phyloP scores from a whole-genome alignment of 2,113 vertebrate genomes.

The Dipodomys ordii region DNA sequence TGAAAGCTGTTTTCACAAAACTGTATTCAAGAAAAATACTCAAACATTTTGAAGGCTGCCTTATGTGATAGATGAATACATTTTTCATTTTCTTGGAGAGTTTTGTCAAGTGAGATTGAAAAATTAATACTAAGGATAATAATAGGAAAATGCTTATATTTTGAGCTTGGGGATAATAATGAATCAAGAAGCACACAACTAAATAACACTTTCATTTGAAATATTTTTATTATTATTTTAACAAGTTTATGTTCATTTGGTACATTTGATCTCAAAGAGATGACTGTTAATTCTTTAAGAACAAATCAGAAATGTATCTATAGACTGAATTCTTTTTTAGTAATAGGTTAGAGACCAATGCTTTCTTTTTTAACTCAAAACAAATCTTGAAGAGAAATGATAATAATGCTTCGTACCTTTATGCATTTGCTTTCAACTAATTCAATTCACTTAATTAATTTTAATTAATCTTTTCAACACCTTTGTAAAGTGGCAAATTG shows the following conservation, averaged over 20 bases:
- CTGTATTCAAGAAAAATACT: slow-evolving; percentile 15
- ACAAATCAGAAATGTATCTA: background rate
- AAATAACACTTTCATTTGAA: background rate
- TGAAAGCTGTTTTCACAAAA: slow-evolving; percentile 74
- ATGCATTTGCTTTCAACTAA: slow-evolving; percentile 55
- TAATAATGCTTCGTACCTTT: slow-evolving; percentile 28
- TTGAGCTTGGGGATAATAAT: background rate
- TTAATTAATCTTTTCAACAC: slow-evolving; percentile 72
- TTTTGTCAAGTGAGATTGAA: slow-evolving; percentile 12
- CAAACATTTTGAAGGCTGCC: slow-evolving; percentile 62
- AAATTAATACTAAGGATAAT: background rate
- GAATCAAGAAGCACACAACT: background rate
- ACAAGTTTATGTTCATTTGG: background rate
- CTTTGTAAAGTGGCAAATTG: slow-evolving; percentile 49
- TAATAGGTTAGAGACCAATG: background rate
- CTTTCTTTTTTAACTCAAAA: slow-evolving; percentile 46
- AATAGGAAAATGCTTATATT: background rate
- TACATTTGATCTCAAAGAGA: background rate
- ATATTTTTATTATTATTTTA: background rate
- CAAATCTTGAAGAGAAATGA: slow-evolving; percentile 43
- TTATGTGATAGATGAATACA: background rate
- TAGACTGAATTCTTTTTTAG: background rate
- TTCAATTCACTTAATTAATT: slow-evolving; percentile 64
- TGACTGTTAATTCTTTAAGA: background rate
- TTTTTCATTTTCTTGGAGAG: background rate